phyloP scores from a whole-genome alignment of 1,140 invertebrate genomes.

The Macrocentrus cingulum region DNA sequence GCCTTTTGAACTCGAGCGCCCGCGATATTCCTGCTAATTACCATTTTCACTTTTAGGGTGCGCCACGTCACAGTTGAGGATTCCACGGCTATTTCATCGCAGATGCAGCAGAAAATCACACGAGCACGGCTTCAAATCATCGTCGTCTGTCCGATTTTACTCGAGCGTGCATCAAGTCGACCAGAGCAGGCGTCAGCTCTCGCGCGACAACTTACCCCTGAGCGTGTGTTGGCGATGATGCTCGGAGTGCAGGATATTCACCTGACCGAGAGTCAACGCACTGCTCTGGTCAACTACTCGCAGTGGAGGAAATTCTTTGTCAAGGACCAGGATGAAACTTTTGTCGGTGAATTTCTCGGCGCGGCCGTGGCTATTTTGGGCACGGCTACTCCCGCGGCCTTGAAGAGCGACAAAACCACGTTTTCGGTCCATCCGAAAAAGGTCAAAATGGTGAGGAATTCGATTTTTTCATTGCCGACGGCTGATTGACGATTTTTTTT shows the following conservation, averaged over 20 bases:
- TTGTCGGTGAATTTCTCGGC: constrained; percentile 77
- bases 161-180: constrained; percentile 64
- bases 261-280: constrained; percentile 64
- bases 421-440: constrained; percentile 80
- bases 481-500: constrained; percentile 14
- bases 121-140: constrained; percentile 74
- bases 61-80: constrained; percentile 74
- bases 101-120: constrained; percentile 60
- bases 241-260: constrained; percentile 71
- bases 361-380: constrained; percentile 75
- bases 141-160: constrained; percentile 73
- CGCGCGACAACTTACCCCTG: constrained; percentile 66
- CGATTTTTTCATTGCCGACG: constrained; percentile 4
- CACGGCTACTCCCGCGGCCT: constrained; percentile 59
- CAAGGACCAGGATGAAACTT: constrained; percentile 76
- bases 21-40: no score
- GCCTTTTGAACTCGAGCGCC: no score
- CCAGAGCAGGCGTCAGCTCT: constrained; percentile 60
- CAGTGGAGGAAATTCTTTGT: constrained; percentile 77
- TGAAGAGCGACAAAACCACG: constrained; percentile 63
- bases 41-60: constrained; percentile 71
- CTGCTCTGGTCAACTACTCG: constrained; percentile 69
- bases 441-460: constrained; percentile 69
- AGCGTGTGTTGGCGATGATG: constrained; percentile 76
- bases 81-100: constrained; percentile 59